Percentiles rank a stretch among this genome's conserved stretches.
Evolutionary conservation across 37 sponge, comb jelly and placozoan genomes (phyloP).

Genomic region (Oscarella lobularis): DNA sequence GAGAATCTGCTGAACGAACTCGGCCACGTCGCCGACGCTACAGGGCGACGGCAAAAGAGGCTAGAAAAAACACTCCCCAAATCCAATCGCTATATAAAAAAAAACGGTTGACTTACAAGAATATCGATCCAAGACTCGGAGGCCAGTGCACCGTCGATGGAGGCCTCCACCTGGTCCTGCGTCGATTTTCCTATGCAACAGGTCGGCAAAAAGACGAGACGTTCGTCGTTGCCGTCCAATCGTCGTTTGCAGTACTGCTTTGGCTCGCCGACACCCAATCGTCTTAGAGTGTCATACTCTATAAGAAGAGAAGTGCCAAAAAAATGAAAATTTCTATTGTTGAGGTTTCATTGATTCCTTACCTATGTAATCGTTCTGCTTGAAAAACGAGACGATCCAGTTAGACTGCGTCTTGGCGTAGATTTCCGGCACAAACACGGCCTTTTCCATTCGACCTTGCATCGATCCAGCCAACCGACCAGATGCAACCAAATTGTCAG

Average conservation of each 20-base stretch:
- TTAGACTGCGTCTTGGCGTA: constrained; percentile 66
- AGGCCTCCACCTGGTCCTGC: constrained; percentile 32
- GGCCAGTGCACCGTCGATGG: constrained; percentile 41
- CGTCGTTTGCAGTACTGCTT: constrained; percentile 19
- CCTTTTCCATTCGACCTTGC: constrained; percentile 55
- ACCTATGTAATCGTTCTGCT: constrained; percentile 67
- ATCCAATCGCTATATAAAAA: not conserved
- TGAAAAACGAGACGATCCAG: constrained; percentile 79
- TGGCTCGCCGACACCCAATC: constrained; percentile 62
- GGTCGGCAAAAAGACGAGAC: constrained; percentile 18
- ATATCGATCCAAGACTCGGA: constrained; percentile 47
- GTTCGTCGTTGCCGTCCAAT: constrained; percentile 4
- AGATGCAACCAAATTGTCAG: constrained; percentile 35
- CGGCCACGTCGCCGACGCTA: not conserved
- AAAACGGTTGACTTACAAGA: constrained; percentile 33
- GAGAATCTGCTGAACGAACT: not conserved
- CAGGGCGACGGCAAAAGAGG: constrained; percentile 6
- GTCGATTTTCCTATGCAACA: constrained; percentile 29
- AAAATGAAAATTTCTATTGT: not conserved
- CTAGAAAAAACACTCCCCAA: constrained; percentile 4
- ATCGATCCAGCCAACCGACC: constrained; percentile 50
- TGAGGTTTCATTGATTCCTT: not conserved
- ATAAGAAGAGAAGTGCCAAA: too few relatives aligned
- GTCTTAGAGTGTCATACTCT: constrained; percentile 63
- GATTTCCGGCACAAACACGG: constrained; percentile 60